Evolutionary conservation across 2,888 invertebrate species (phyloP), one percentile per base, ranked within the genome.

Genomic region (Erpobdella octoculata): DNA sequence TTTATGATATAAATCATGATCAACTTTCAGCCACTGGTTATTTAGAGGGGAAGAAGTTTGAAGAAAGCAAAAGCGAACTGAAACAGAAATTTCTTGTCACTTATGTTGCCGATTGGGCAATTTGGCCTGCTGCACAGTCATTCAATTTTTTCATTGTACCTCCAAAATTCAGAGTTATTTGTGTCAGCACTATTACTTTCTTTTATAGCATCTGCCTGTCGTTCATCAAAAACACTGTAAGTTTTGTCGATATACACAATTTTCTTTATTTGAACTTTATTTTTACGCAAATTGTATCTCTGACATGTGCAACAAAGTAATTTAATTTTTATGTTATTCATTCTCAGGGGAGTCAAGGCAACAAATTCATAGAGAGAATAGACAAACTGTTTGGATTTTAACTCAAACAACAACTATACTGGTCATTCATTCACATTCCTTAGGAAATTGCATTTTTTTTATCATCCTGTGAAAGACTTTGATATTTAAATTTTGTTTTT

Each of bases 181-280:
- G 46, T 31, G 71, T 71, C 53, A 33, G 59, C 9, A 25, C 46
- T 28, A 46, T 53, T 5, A 64, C 71, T 25, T 64, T 65, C 25
- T 33, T 71, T 1, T 64, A 71, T 53, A 64, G 41, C 36, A 66
- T 71, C n/a, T 71, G 65, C 31, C 71, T 71, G 15, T 71, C 71
- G 28, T 64, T 48, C 37, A 65, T 71, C 41, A 71, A 71, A 53
- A 64, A 65, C 37, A 38, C 53, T 31, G 71, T 71, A 12, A 61
- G 71, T 64, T n/a, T 58, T 18, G n/a, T 38, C 8, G 8, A 5
- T 25, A 25, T 9, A 15, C 5, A 37, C 25, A 35, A 65, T 37
- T 65, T 65, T 4, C 25, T 48, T 48, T 9, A 48, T 48, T 28
- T 25, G 21, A 53, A 28, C 28, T 53, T 53, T n/a, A 53, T 53